Evolutionary conservation across 2,797 vertebrate genomes (phyloP), one percentile per base, ranked within the genome.

Genomic region (Channallabes apus): DNA sequence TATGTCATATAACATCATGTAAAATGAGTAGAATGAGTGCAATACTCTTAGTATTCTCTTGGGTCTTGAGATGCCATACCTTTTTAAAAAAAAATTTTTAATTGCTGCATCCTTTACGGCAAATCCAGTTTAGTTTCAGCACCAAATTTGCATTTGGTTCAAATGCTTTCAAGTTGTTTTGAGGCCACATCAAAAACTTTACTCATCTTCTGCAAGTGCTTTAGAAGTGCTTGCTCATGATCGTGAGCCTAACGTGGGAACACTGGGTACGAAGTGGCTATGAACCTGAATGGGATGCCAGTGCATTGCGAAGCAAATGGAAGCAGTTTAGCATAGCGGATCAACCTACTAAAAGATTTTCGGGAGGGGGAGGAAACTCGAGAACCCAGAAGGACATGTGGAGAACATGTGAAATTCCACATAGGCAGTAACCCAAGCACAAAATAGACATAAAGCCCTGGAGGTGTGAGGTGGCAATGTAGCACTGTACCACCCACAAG

Each of bases 71-170:
- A 14, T 51, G 41, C 46, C 46, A 27, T 41, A 75, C 4, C 46
- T 72, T 24, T 72, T 51, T 67, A n/a, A n/a, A n/a, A n/a, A n/a
- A n/a, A n/a, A n/a, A n/a, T 27, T 65, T 65, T 67, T 67, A 29
- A 8, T 9, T 8, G 17, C 58, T 22, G 27, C 2, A 12, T 38
- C 2, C 27, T 58, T 77, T 59, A 18, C 3, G 27, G 11, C n/a
- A 51, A 56, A 75, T 76, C 56, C 27, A 58, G 6, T 58, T 58
- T 5, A 22, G n/a, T 58, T 76, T 17, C 8, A 58, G n/a, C 73
- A 58, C 2, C 51, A 56, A 76, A 46, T 27, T 29, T 27, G n/a
- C 18, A 59, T 77, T 77, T 22, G 9, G 15, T 15, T 2, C 41
- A 4, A 54, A 27, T 56, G 46, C 54, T 27, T 75, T 56, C 9